Base-by-base conservation (phyloP, 64 coral and sea anemone genomes). In the Cladopsammia gracilis region DNA sequence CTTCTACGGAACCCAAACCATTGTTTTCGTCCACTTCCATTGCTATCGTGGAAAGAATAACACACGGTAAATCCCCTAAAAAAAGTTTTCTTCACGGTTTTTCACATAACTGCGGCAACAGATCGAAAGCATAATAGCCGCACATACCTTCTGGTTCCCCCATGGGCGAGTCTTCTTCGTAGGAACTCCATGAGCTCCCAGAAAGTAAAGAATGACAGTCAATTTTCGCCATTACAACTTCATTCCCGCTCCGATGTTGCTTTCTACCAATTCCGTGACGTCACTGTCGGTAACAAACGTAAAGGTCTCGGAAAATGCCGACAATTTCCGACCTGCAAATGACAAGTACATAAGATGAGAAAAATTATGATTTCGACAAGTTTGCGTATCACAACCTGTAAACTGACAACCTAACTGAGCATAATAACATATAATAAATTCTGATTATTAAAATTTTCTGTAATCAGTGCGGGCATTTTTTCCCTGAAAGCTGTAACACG, bases 201-300 rank as follows among this genome's bases (percentile, higher is more conserved):
- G 97, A 96, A 96, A 94, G 94, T 96, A 96, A 85, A 88, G 94
- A 98, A 93, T 98, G 97, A 93, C 97, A 98, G 97, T 94, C 88
- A 71, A 93, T 96, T 98, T 98, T 98, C 97, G 94, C 97, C 97
- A 98, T 98, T 96, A 98, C 91, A 90, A 96, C 97, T 92, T 98
- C 97, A 98, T 98, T 88, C 91, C 97, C 92, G 93, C 77, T 95
- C 69, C 89, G 71, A 95, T 95, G 93, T 98, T 98, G 93, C 96
- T 95, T 98, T 95, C 90, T 86, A 70, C 60, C 81, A 89, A 88
- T 91, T 86, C 45, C 69, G 86, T 94, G 95, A 97, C 92, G 95
- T 97, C 95, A 97, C 95, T 80, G 64, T 97, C 95, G 95, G 87
- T 25, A 90, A 64, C 66, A 83, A 56, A 90, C 91, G 95, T 52